Evolutionary conservation across 92 coral and sea anemone species (phyloP), one percentile per base, ranked within the genome.

Genomic region (Ricordea florida): DNA sequence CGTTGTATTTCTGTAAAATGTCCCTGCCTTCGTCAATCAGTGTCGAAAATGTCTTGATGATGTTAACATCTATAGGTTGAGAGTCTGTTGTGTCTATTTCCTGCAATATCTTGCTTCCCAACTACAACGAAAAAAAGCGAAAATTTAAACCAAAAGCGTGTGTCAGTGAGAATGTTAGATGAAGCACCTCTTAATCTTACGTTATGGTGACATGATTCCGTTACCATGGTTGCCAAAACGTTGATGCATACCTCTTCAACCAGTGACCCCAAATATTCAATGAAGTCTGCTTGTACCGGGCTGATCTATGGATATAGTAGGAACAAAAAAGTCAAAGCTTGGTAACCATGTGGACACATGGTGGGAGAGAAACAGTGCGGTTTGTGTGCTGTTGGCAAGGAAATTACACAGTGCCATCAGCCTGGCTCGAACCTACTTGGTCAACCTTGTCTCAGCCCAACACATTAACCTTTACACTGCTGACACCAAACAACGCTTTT

Each of bases 201-300:
- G n/a, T n/a, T n/a, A n/a, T 1, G 2, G 18, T 35, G 1, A 17
- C 2, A 18, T 9, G 13, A 26, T 21, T 13, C 10, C 2, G 5
- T 29, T 46, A 30, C 23, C 6, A 4, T 9, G 3, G 36, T 14
- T 30, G n/a, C n/a, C n/a, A n/a, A n/a, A n/a, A n/a, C n/a, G n/a
- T n/a, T n/a, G n/a, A n/a, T 45, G 2, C 42, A 30, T 66, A 66
- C 73, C 73, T 29, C 43, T 20, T 20, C 44, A 21, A 47, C 41
- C 24, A 28, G 22, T 1, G 57, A 28, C 10, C 20, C 57, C 17
- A 64, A 64, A 2, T 2, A 10, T 24, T 64, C 4, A 16, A 43
- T 34, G 24, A 66, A 36, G 13, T 66, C 73, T 28, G 6, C 10
- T 10, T 66, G n/a, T 24, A 1, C 16, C 6, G 35, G 23, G n/a